Base-by-base conservation (phyloP, 2,888 invertebrate genomes). In the Nematopogon swammerdamellus region DNA sequence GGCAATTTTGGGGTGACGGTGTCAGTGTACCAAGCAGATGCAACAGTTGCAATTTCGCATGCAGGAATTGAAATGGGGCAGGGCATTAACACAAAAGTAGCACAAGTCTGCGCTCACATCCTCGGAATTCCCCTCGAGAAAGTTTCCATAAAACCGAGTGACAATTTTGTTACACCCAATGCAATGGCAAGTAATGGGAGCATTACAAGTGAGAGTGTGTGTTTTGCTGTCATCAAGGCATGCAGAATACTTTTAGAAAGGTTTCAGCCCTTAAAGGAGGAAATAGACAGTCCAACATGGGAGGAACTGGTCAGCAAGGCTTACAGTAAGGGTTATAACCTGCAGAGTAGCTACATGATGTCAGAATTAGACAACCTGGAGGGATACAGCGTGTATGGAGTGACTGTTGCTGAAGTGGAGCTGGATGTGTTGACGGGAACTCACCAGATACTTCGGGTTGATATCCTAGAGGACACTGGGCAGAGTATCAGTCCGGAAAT, bases 51-150 rank as follows among this genome's bases (percentile, higher is more conserved):
- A 1, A 73, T 91, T 47, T 69, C 83, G 1, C 89, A 89, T 56
- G 87, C 85, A 1, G 88, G 88, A 1, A 77, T 87, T 18, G 88
- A 88, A 67, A 84, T 86, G 73, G 92, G 92, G 0, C 92, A 92
- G 67, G 92, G 91, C 1, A 48, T 87, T 52, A 54, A 87, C 55
- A 87, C 86, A 17, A 76, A 89, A 81, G 82, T 84, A 0, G 85
- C 85, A 2, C 88, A 89, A 76, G 87, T 88, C 1, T 86, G 84
- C 52, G 90, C 90, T 0, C 81, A 87, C 58, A 74, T 76, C 1
- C 68, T 91, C 18, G 86, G 85, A 14, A 82, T 91, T 18, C 82
- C 86, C 1, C 53, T 92, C 47, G 82, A 85, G 0, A 72, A 66
- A 54, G 43, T 49, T 11, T 71, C 72, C 1, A 82, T 92, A 0